Evolutionary conservation across 2,888 invertebrate genomes (phyloP).

Genomic region (Sarcophaga caerulescens): DNA sequence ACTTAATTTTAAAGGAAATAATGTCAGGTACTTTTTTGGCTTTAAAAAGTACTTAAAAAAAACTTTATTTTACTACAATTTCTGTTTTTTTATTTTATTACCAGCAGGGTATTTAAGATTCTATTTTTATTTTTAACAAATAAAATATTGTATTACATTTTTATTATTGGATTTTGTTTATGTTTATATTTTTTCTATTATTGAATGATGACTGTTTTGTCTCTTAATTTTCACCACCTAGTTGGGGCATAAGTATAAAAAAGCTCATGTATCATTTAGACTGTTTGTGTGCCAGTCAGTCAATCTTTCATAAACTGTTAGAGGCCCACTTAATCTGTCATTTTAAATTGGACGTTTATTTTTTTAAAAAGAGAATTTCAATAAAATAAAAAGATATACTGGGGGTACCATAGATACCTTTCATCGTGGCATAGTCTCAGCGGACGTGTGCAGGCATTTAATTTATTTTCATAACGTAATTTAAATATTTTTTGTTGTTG

Average conservation of each 20-base stretch:
- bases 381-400: no score
- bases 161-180: neutral
- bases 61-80: no score
- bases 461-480: conserved; percentile 27
- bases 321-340: conserved; percentile 66
- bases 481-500: conserved; percentile 19
- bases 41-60: no score
- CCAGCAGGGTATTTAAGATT: neutral
- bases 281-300: neutral
- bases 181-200: neutral
- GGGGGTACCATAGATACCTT: no score
- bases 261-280: conserved; percentile 33
- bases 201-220: no score
- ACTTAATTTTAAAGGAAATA: no score
- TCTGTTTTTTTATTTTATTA: neutral
- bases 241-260: neutral
- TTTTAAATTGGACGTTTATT: conserved; percentile 39
- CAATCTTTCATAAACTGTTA: conserved; percentile 54
- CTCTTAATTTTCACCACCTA: no score
- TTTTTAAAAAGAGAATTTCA: neutral
- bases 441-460: conserved; percentile 49
- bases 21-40: no score
- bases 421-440: neutral
- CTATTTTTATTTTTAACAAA: neutral
- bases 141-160: neutral